Conservation (phyloP, 2,888 invertebrate genomes). For the Hylaea fasciaria region DNA sequence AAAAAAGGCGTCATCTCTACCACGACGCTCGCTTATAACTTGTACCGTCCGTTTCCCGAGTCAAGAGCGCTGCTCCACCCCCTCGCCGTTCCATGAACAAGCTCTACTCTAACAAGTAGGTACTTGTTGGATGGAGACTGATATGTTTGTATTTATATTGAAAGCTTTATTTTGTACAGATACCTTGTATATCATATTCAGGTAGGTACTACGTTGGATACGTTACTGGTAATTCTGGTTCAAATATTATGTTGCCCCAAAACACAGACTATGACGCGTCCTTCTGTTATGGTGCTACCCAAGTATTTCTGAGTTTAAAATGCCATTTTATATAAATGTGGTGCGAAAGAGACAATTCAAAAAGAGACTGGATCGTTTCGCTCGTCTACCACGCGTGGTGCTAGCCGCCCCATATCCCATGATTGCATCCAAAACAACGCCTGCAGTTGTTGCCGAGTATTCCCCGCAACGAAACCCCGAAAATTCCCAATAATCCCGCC, state of each 20-base stretch:
- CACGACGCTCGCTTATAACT: neutral
- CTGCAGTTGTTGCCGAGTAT: neutral
- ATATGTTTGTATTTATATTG: constrained; percentile 5
- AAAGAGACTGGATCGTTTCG: too few species aligned
- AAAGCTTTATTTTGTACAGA: neutral
- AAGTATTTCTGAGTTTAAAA: too few species aligned
- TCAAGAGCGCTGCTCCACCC: constrained; percentile 11
- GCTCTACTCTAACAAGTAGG: constrained; percentile 15
- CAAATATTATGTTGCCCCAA: too few species aligned
- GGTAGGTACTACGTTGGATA: too few species aligned
- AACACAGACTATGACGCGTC: too few species aligned
- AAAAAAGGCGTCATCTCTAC: too few species aligned
- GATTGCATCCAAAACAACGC: neutral
- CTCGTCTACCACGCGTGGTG: too few species aligned
- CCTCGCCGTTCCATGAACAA: constrained; percentile 18
- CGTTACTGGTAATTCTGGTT: too few species aligned
- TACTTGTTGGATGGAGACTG: constrained; percentile 2
- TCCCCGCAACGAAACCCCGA: neutral
- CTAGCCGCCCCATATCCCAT: too few species aligned
- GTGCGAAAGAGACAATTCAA: too few species aligned
- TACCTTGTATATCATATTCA: neutral
- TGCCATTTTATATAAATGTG: too few species aligned
- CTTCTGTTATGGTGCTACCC: too few species aligned
- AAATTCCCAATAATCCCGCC: constrained; percentile 15
- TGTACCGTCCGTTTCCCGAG: neutral